Percentiles rank a stretch among this genome's conserved stretches.
Conservation (phyloP, 2,797 vertebrate genomes). For the Coregonus sp. region DNA sequence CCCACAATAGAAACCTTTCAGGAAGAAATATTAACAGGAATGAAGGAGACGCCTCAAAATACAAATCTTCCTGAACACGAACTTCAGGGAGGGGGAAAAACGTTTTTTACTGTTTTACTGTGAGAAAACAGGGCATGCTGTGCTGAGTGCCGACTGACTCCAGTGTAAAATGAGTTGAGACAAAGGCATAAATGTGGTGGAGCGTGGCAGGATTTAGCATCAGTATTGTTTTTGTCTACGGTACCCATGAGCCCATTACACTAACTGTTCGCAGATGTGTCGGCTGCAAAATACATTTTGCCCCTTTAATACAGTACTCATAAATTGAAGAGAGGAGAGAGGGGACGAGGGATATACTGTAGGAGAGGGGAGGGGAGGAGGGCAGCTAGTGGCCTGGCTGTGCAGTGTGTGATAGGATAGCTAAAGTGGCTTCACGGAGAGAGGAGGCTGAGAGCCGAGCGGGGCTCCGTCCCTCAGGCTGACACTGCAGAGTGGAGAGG, state of each 20-base stretch:
- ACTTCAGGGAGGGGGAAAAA: no score
- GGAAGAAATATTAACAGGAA: slow-evolving; percentile 26
- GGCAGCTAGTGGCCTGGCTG: slow-evolving; percentile 30
- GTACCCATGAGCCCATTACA: slow-evolving; percentile 61
- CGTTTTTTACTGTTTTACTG: no score
- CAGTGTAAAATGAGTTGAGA: slow-evolving; percentile 62
- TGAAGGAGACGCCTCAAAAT: not conserved
- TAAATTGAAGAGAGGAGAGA: slow-evolving; percentile 18
- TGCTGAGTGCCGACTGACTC: slow-evolving; percentile 52
- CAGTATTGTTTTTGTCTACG: slow-evolving; percentile 55
- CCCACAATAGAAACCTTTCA: slow-evolving; percentile 25
- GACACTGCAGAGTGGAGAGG: slow-evolving; percentile 14
- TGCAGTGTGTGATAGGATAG: slow-evolving; percentile 33
- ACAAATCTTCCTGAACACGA: not conserved
- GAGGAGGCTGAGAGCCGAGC: slow-evolving; percentile 19
- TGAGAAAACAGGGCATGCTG: slow-evolving; percentile 33
- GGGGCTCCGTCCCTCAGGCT: slow-evolving; percentile 14
- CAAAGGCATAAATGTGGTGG: slow-evolving; percentile 58
- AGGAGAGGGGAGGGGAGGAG: not conserved
- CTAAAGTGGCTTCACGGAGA: slow-evolving; percentile 14
- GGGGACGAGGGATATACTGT: no score
- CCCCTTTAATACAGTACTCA: slow-evolving; percentile 50
- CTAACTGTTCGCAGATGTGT: slow-evolving; percentile 56
- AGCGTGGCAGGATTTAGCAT: slow-evolving; percentile 61
- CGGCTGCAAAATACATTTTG: slow-evolving; percentile 49